These are phyloP conservation scores for Theretra japonica DNA, from an alignment of 2,888 invertebrate species.

Conservation along the genomic window DNA sequence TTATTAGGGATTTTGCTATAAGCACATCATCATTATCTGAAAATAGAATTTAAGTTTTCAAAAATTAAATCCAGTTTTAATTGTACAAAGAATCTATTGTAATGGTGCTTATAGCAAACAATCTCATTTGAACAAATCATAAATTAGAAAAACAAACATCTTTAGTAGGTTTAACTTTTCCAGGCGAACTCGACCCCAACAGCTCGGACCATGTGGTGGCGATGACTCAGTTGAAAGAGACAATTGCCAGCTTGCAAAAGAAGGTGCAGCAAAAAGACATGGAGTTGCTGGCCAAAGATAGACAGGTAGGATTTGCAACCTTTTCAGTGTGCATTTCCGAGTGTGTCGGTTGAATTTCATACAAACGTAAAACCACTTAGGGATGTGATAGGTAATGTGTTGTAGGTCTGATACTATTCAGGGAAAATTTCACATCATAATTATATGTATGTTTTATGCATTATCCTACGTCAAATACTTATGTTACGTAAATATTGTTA, in stretches of 20 bases:
- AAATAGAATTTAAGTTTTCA: not conserved
- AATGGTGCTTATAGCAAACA: slow-evolving; percentile 9
- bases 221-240: slow-evolving; percentile 96
- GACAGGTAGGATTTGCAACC: slow-evolving; percentile 86
- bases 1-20: not conserved
- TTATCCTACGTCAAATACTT: slow-evolving; percentile 16
- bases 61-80: not conserved
- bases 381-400: not conserved
- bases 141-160: slow-evolving; percentile 27
- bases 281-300: slow-evolving; percentile 94
- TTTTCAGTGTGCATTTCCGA: slow-evolving; percentile 19
- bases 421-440: not conserved
- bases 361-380: slow-evolving; percentile 12
- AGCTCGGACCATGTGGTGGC: slow-evolving; percentile 97
- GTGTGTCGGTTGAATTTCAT: slow-evolving; percentile 7
- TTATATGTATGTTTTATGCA: slow-evolving; percentile 7
- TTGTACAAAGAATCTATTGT: not conserved
- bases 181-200: slow-evolving; percentile 90
- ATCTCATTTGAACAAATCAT: slow-evolving; percentile 8
- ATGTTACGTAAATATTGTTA: too few species aligned
- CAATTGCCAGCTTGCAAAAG: slow-evolving; percentile 95
- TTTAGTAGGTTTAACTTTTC: slow-evolving; percentile 35
- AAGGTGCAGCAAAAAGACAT: slow-evolving; percentile 93
- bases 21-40: not conserved
- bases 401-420: not conserved